A percentile compares a stretch with the other conserved stretches of the same genome.
Conservation (phyloP, 2,888 invertebrate species). For the Diaphora mendica region DNA sequence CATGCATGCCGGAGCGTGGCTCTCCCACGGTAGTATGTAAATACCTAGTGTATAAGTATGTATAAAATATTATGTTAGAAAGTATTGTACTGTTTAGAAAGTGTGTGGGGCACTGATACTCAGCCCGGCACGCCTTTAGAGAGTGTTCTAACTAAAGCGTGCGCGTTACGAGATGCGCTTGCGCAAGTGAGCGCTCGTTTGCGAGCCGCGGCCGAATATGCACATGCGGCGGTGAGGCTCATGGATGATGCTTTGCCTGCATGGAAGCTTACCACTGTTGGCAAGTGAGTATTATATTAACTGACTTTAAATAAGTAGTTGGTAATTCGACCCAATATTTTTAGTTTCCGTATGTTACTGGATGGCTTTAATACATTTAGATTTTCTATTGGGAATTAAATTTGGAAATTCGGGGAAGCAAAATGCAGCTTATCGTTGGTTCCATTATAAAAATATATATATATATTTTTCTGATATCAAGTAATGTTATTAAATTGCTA, state of each 20-base stretch:
- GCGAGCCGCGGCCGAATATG: slow-evolving; percentile 75
- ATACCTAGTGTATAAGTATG: no score
- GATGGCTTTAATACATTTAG: background rate
- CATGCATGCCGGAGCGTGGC: no score
- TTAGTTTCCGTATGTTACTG: no score
- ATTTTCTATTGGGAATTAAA: background rate
- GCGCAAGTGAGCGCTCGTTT: slow-evolving; percentile 73
- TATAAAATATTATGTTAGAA: no score
- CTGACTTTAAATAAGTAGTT: no score
- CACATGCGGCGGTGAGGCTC: slow-evolving; percentile 69
- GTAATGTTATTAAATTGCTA: no score
- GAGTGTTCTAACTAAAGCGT: slow-evolving; percentile 62
- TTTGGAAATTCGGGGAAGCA: no score
- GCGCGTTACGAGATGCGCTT: slow-evolving; percentile 74
- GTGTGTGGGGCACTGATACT: slow-evolving; percentile 63
- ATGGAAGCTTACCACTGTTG: slow-evolving; percentile 78
- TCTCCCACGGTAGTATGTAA: no score
- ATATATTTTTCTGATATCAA: no score
- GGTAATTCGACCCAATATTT: no score
- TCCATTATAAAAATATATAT: no score
- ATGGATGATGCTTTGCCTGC: slow-evolving; percentile 76
- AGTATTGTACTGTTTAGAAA: slow-evolving; percentile 54
- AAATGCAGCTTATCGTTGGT: no score
- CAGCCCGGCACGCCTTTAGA: slow-evolving; percentile 71
- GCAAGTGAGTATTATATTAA: slow-evolving; percentile 68